Evolutionary conservation across 2,888 invertebrate species (phyloP).

Genomic region (Heliconius sara): DNA sequence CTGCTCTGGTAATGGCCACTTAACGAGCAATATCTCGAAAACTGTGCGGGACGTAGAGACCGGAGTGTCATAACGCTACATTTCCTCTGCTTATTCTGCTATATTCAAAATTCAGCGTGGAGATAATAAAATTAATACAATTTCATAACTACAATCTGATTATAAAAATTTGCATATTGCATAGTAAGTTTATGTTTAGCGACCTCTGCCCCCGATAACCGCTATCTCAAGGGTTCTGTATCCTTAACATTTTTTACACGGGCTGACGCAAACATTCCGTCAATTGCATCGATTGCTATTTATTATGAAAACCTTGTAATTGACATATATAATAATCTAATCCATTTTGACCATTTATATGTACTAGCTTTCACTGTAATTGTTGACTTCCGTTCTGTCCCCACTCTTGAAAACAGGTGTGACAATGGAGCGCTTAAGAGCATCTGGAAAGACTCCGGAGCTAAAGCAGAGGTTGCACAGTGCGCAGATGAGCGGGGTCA

Average conservation of each 20-base stretch:
- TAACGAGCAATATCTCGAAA: neutral
- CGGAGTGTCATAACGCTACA: neutral
- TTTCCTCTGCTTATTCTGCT: neutral
- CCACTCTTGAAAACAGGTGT: too few species aligned
- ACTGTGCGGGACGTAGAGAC: neutral
- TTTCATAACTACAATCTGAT: neutral
- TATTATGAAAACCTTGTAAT: neutral
- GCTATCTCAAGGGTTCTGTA: conserved; percentile 8
- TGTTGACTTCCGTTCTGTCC: too few species aligned
- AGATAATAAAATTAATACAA: neutral
- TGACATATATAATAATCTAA: neutral
- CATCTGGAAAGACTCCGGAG: too few species aligned
- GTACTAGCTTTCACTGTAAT: too few species aligned
- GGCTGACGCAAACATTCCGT: conserved; percentile 10
- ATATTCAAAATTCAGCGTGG: neutral
- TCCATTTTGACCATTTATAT: neutral
- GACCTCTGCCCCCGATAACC: conserved; percentile 9
- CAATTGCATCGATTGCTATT: conserved; percentile 1
- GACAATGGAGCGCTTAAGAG: too few species aligned
- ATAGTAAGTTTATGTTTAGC: neutral
- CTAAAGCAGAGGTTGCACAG: too few species aligned
- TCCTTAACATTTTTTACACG: neutral
- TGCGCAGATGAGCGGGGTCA: too few species aligned
- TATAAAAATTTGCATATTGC: neutral
- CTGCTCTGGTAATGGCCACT: neutral